Evolutionary conservation across 2,797 vertebrate species (phyloP), one percentile per base, ranked within the genome.

Genomic region (Chaenodraco wilsoni): DNA sequence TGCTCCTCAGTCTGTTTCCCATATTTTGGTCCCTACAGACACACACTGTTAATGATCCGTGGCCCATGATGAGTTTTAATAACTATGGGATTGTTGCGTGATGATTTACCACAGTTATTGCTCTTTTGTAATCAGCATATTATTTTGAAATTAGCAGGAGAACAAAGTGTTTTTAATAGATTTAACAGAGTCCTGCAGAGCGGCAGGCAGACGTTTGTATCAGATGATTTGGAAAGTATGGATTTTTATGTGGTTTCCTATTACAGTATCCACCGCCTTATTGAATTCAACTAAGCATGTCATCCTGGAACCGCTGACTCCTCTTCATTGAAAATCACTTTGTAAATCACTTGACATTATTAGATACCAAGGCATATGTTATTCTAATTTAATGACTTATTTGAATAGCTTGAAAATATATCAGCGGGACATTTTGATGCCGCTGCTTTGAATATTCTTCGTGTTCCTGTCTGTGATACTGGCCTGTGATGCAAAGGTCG

Each of bases 201-300:
- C 76, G 62, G 84, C 54, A 17, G 63, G 88, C 82, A 78, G 89
- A 88, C 88, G 84, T 91, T 91, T 88, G 84, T 82, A 89, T 92
- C 83, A 81, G 87, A 91, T 90, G 90, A 89, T 88, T 88, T 72
- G 82, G 84, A 82, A 60, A 84, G 84, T 88, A 90, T 91, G 73
- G 89, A 92, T 89, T 92, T 89, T 88, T 85, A 87, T 87, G 65
- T 75, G 88, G 89, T 82, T 86, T 92, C 83, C 79, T 88, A 85
- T 93, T 91, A 89, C 87, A 77, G 72, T 69, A 74, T 78, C 76
- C 81, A 66, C 51, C 48, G 61, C 54, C 75, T 84, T 89, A 90
- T 92, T 91, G 84, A 86, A 87, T 91, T 82, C 79, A 88, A 88
- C 85, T 86, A 81, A 87, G 87, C 87, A 75, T 90, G 83, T 87